phyloP scores from a whole-genome alignment of 2,113 vertebrate species.

The Channa argus region DNA sequence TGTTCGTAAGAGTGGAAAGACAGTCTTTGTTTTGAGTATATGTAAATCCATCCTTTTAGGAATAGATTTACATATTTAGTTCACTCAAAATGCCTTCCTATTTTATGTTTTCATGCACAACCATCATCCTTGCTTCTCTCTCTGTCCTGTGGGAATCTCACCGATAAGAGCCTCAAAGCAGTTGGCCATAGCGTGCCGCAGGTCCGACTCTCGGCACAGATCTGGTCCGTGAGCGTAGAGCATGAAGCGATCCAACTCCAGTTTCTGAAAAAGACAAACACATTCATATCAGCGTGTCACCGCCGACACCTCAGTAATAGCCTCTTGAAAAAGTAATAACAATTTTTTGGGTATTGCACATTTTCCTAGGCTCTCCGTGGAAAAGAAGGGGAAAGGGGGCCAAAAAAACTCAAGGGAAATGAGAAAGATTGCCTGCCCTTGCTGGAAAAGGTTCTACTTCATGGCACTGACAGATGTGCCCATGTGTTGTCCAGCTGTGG shows the following conservation, averaged over 20 bases:
- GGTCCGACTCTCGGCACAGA: slow-evolving; percentile 96
- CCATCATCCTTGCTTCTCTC: neutral
- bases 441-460: slow-evolving; percentile 67
- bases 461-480: slow-evolving; percentile 75
- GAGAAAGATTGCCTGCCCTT: slow-evolving; percentile 63
- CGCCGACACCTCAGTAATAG: slow-evolving; percentile 40
- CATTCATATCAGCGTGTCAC: slow-evolving; percentile 28
- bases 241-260: slow-evolving; percentile 99
- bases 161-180: slow-evolving; percentile 99
- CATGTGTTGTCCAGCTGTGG: slow-evolving; percentile 76
- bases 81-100: slow-evolving; percentile 16
- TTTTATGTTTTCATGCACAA: neutral
- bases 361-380: slow-evolving; percentile 40
- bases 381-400: slow-evolving; percentile 1
- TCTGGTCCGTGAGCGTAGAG: slow-evolving; percentile 98
- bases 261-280: slow-evolving; percentile 86
- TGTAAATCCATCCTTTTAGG: slow-evolving; percentile 46
- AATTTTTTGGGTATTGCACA: slow-evolving; percentile 16
- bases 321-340: slow-evolving; percentile 52
- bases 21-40: slow-evolving; percentile 36
- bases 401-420: slow-evolving; percentile 48
- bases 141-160: slow-evolving; percentile 66
- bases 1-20: slow-evolving; percentile 8
- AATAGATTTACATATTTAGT: slow-evolving; percentile 49
- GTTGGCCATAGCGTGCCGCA: slow-evolving; percentile 99